phyloP scores from a whole-genome alignment of 2,113 vertebrate species.

The Picathartes gymnocephalus region DNA sequence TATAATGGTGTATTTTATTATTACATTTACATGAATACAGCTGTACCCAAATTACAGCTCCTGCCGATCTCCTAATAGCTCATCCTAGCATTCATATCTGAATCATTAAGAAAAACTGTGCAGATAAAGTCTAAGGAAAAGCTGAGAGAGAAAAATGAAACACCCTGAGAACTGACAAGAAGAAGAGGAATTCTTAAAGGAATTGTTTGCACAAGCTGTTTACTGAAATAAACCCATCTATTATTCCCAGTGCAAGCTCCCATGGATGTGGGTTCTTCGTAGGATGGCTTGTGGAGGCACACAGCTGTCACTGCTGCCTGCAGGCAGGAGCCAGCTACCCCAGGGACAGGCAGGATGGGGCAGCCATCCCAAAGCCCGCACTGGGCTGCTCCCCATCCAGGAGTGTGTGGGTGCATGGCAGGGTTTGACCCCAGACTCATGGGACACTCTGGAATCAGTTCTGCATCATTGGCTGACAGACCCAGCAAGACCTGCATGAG shows the following conservation, averaged over 20 bases:
- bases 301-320: background rate
- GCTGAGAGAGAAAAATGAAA: background rate
- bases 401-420: accelerated
- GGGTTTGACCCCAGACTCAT: background rate
- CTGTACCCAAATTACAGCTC: background rate
- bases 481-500: accelerated
- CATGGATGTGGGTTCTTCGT: background rate
- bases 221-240: background rate
- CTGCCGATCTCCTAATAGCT: background rate
- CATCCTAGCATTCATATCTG: background rate
- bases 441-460: background rate
- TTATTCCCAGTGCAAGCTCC: background rate
- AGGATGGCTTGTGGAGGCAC: background rate
- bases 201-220: background rate
- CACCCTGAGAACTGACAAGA: background rate
- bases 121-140: background rate
- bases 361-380: accelerated
- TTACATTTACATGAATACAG: background rate
- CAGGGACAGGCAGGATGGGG: background rate
- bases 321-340: background rate
- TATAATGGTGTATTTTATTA: background rate
- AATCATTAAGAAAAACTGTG: background rate
- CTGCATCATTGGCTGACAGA: background rate
- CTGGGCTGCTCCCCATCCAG: background rate
- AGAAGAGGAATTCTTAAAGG: background rate